These are phyloP conservation scores for Coenonympha arcania DNA, from an alignment of 2,888 invertebrate genomes.

Conservation along the genomic window DNA sequence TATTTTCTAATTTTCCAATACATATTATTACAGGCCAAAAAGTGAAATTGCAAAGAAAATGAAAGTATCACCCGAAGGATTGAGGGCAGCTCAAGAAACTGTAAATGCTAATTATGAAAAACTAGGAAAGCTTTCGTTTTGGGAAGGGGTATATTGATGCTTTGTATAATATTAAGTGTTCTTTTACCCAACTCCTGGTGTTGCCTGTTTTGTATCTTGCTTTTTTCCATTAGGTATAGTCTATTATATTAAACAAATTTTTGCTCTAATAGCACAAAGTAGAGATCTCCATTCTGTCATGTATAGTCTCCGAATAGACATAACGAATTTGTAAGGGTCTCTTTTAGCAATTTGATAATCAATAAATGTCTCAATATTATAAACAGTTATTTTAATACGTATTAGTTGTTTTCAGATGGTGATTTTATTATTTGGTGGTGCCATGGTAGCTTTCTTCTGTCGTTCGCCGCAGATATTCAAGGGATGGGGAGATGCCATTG, in stretches of 20 bases:
- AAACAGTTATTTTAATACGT: not conserved
- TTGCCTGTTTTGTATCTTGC: too few species aligned
- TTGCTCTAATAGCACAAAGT: too few species aligned
- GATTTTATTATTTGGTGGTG: conserved; percentile 45
- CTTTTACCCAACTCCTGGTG: too few species aligned
- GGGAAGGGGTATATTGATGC: conserved; percentile 44
- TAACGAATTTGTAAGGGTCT: too few species aligned
- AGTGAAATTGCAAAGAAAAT: conserved; percentile 71
- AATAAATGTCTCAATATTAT: too few species aligned
- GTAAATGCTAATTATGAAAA: conserved; percentile 36
- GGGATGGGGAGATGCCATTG: conserved; percentile 53
- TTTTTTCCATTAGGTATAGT: too few species aligned
- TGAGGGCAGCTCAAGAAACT: conserved; percentile 37
- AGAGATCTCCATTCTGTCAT: too few species aligned
- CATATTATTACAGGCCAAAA: conserved; percentile 52
- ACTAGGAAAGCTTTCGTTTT: conserved; percentile 42
- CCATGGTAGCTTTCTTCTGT: conserved; percentile 52
- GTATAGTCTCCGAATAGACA: too few species aligned
- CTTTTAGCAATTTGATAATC: too few species aligned
- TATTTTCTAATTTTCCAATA: not conserved
- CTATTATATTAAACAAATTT: too few species aligned
- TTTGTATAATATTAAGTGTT: too few species aligned
- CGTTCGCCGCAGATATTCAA: conserved; percentile 58
- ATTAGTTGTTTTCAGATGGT: conserved; percentile 50
- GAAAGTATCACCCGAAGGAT: conserved; percentile 50